Evolutionary conservation across 2,888 invertebrate genomes (phyloP), one percentile per base, ranked within the genome.

Genomic region (Adela reaumurella): DNA sequence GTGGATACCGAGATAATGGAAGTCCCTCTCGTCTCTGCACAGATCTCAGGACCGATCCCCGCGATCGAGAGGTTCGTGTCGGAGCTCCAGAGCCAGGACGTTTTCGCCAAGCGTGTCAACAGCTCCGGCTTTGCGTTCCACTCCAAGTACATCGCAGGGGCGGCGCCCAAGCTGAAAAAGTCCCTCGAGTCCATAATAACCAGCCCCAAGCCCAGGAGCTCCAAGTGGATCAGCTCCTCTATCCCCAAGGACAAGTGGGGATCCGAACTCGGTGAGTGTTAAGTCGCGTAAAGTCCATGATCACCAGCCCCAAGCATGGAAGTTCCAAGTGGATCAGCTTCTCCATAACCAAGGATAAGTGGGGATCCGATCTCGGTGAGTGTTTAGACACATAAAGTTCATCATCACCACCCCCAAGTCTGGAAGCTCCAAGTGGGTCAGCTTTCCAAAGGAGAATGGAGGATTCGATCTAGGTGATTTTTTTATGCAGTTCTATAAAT

Each of bases 61-160:
- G 82, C 85, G 1, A 80, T 94, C 8, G 74, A 82, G 41, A 81
- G 82, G 56, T 86, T 94, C 62, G 86, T 92, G 10, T 83, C 81
- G n/a, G 64, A 84, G 59, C 72, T 95, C 43, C 79, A 85, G 56
- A 81, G 83, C 1, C 88, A 93, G 64, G 88, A 87, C 29, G 82
- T 92, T 53, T 95, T 95, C 65, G 94, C 91, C 16, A 91, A 88
- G 56, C 83, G 83, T 52, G 96, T 97, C 2, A 89, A 92, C 60
- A 93, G 93, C 61, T 89, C 92, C 29, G 92, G 92, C 47, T 86
- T 89, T 52, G 95, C 96, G n/a, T 97, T 97, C 82, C 97, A 97
- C 77, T 94, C 94, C 69, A 88, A 89, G 66, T 94, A 93, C 71
- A 92, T 97, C 62, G 88, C 90, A 3, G 83, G 87, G 28, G 94